Percentiles rank a stretch among this genome's conserved stretches.
phyloP scores from a whole-genome alignment of 2,888 invertebrate species.

The Trichogramma dendrolimi region DNA sequence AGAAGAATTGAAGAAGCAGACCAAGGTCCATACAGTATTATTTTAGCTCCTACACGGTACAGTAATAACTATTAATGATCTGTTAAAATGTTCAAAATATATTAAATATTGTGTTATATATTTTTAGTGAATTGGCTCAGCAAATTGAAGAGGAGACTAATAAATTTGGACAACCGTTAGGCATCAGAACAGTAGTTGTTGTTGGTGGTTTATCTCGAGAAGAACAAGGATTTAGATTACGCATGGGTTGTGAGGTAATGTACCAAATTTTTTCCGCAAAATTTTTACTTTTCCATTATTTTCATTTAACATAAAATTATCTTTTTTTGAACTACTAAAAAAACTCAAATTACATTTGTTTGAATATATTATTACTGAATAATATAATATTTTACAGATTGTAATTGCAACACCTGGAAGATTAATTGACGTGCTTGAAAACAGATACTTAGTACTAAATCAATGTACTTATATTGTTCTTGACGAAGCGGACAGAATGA shows the following conservation, averaged over 20 bases:
- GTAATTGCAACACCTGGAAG: slow-evolving; percentile 99
- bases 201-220: slow-evolving; percentile 97
- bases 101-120: slow-evolving; percentile 6
- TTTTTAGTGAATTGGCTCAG: slow-evolving; percentile 84
- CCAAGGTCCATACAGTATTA: slow-evolving; percentile 97
- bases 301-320: no score
- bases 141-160: slow-evolving; percentile 99
- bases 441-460: slow-evolving; percentile 91
- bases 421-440: slow-evolving; percentile 96
- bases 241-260: slow-evolving; percentile 87
- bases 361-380: background rate
- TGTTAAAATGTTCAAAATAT: slow-evolving; percentile 26
- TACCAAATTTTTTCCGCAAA: background rate
- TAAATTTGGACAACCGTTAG: slow-evolving; percentile 91
- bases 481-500: slow-evolving; percentile 98
- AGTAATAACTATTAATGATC: background rate
- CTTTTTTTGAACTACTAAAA: background rate
- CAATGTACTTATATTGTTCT: slow-evolving; percentile 97
- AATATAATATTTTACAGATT: slow-evolving; percentile 57
- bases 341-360: background rate
- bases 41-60: slow-evolving; percentile 89
- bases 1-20: slow-evolving; percentile 86
- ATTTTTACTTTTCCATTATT: background rate
- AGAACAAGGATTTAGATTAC: slow-evolving; percentile 94
- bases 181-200: slow-evolving; percentile 92